Conservation (phyloP, 2,888 invertebrate species). For the Ichneumon xanthorius region DNA sequence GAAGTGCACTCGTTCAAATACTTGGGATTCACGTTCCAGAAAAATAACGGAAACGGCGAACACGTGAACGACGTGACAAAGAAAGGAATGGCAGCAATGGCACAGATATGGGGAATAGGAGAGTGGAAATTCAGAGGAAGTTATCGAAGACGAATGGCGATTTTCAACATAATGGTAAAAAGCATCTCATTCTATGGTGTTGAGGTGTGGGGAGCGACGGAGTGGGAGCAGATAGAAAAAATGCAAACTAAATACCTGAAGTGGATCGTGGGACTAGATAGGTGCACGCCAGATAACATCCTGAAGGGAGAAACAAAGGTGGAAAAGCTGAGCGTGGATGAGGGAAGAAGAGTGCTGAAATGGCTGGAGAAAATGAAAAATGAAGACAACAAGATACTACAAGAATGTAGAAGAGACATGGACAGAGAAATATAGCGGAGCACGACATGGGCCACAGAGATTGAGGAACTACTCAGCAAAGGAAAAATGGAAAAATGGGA, state of each 20-base stretch:
- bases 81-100: conserved; percentile 39
- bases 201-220: conserved; percentile 62
- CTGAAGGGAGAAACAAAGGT: conserved; percentile 46
- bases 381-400: background rate
- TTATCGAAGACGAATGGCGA: conserved; percentile 38
- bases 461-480: conserved; percentile 4
- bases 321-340: conserved; percentile 40
- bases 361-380: conserved; percentile 30
- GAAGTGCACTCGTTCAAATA: conserved; percentile 64
- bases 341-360: conserved; percentile 48
- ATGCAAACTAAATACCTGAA: conserved; percentile 45
- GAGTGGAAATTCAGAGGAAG: conserved; percentile 42
- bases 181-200: conserved; percentile 54
- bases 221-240: conserved; percentile 27
- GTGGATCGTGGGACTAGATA: conserved; percentile 39
- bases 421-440: background rate
- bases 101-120: conserved; percentile 51
- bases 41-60: conserved; percentile 18
- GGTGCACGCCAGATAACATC: conserved; percentile 38
- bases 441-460: conserved; percentile 18
- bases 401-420: background rate
- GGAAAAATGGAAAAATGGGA: background rate
- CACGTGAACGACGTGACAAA: conserved; percentile 44
- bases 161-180: conserved; percentile 47
- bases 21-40: conserved; percentile 52